Evolutionary conservation across 2,113 vertebrate species (phyloP).

Genomic region (Sialia sialis): DNA sequence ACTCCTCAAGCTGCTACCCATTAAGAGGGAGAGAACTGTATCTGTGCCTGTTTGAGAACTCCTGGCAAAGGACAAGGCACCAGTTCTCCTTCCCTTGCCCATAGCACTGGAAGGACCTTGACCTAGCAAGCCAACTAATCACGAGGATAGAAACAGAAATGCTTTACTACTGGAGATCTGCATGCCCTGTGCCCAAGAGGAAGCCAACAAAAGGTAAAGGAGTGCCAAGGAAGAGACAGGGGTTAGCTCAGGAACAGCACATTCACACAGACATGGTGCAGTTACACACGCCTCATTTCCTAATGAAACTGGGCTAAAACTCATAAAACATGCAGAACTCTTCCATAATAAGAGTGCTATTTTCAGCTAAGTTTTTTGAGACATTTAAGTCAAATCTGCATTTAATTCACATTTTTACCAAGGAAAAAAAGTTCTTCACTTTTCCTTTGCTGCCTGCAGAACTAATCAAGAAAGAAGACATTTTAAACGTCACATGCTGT

Average conservation of each 20-base stretch:
- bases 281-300: not conserved
- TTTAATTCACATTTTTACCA: not conserved
- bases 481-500: not conserved
- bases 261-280: not conserved
- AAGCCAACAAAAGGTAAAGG: not conserved
- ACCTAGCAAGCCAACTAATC: not conserved
- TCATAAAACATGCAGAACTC: slow-evolving; percentile 23
- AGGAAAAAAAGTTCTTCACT: not conserved
- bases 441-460: not conserved
- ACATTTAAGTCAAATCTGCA: not conserved
- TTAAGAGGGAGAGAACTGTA: not conserved
- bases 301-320: not conserved
- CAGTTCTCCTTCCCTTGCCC: not conserved
- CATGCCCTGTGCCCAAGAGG: not conserved
- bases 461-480: not conserved
- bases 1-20: not conserved
- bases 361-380: not conserved
- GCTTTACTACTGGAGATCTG: accelerated
- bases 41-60: accelerated
- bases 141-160: accelerated
- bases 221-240: not conserved
- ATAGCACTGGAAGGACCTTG: accelerated
- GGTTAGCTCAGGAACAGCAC: not conserved
- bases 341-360: not conserved
- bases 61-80: not conserved